A percentile compares a stretch with the other conserved stretches of the same genome.
Conservation (phyloP, 2,797 vertebrate genomes). For the Sarcophilus harrisii region DNA sequence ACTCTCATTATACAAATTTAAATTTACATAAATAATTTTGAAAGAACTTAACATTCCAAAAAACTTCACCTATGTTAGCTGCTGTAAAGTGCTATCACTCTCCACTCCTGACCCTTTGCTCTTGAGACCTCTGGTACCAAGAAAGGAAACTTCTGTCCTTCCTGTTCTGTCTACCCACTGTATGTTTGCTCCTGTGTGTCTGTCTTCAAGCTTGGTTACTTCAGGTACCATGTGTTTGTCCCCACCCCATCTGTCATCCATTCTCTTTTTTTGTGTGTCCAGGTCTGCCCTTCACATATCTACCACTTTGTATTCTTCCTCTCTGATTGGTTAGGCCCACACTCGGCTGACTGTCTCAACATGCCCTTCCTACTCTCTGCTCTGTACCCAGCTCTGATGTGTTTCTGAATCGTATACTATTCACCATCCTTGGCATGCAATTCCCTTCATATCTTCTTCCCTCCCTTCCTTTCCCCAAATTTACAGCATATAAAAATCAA, state of each 20-base stretch:
- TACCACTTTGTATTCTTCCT: not conserved
- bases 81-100: not conserved
- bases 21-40: not conserved
- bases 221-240: not conserved
- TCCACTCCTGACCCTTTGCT: not conserved
- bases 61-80: not conserved
- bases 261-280: not conserved
- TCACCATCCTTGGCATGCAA: not conserved
- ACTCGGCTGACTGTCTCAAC: not conserved
- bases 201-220: not conserved
- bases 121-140: not conserved
- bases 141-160: not conserved
- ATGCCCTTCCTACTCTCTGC: not conserved
- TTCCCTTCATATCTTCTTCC: not conserved
- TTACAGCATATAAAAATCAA: not conserved
- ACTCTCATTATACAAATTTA: not conserved
- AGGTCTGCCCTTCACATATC: not conserved
- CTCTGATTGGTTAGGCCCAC: not conserved
- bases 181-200: not conserved
- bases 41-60: not conserved
- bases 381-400: not conserved
- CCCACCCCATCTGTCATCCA: not conserved
- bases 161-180: not conserved
- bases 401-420: not conserved
- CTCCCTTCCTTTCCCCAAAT: not conserved